Conservation (phyloP, 2,797 vertebrate genomes). For the Dendrocincla fuliginosa region DNA sequence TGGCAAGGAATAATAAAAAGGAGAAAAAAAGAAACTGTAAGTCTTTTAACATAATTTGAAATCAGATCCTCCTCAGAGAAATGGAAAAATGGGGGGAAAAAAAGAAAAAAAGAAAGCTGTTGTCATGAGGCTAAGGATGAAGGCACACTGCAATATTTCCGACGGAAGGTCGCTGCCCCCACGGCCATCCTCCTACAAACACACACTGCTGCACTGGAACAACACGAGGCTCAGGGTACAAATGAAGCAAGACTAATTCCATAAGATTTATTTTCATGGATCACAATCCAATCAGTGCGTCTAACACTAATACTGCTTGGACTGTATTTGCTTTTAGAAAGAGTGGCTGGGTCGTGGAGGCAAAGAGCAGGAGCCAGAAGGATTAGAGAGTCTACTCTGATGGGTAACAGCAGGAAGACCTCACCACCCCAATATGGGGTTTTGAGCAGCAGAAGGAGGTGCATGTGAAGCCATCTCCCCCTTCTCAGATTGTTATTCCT, state of each 20-base stretch:
- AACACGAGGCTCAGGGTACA: not conserved
- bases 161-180: not conserved
- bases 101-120: not conserved
- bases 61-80: not conserved
- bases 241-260: not conserved
- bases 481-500: not conserved
- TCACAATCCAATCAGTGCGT: not conserved
- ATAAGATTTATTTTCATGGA: not conserved
- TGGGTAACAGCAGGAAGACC: not conserved
- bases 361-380: not conserved
- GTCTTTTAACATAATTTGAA: slow-evolving; percentile 4
- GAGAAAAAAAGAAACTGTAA: not conserved
- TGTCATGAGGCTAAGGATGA: not conserved
- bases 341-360: not conserved
- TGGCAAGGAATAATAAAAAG: not conserved
- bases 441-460: not conserved
- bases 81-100: not conserved
- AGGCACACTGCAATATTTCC: not conserved
- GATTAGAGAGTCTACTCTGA: not conserved
- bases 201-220: not conserved
- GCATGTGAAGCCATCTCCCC: not conserved
- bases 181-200: not conserved
- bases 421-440: not conserved
- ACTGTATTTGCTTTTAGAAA: not conserved
- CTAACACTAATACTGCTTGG: not conserved